Base-by-base conservation (phyloP, 2,888 invertebrate genomes). In the Orthosia gracilis region DNA sequence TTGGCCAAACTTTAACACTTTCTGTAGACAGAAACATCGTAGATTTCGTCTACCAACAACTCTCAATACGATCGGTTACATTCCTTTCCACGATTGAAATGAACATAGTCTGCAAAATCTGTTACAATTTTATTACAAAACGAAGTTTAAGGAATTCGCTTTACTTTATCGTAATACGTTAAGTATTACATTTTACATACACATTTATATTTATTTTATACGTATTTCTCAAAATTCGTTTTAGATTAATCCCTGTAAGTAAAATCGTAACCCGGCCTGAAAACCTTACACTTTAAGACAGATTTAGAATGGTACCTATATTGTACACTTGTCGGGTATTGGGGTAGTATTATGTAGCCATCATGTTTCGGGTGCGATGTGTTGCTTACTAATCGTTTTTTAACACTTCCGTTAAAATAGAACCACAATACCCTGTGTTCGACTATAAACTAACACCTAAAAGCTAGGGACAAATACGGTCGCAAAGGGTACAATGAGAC, bases 401-500 rank as follows among this genome's bases (percentile, higher is more conserved):
- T 91, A 93, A 94, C 95, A 92, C 94, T 89, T 94, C 93, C 94
- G 91, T 88, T 94, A 95, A 96, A 95, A 96, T 96, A 96, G 95
- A 95, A 96, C 96, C 96, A 93, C 96, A 96, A 96, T 96, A 96
- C 96, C 96, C 96, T 96, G 96, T 95, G 96, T 92, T 95, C 92
- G 92, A 94, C 89, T 93, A 93, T 95, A 94, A 93, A 91, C 96
- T 96, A 96, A 94, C 91, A 94, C 93, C 94, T 96, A 96, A 91
- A 91, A 94, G 93, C 96, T 96, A 96, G 94, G 94, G 96, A 95
- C 95, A 95, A 92, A 91, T 93, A 95, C 91, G 91, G 94, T 95
- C 93, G 96, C 96, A 95, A 95, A 96, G 94, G 93, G 93, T 83
- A 93, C 95, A 94, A 92, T 77, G 78, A 83, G 74, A 80, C 70